phyloP scores from a whole-genome alignment of 2,888 invertebrate species.

The Sepiola atlantica region DNA sequence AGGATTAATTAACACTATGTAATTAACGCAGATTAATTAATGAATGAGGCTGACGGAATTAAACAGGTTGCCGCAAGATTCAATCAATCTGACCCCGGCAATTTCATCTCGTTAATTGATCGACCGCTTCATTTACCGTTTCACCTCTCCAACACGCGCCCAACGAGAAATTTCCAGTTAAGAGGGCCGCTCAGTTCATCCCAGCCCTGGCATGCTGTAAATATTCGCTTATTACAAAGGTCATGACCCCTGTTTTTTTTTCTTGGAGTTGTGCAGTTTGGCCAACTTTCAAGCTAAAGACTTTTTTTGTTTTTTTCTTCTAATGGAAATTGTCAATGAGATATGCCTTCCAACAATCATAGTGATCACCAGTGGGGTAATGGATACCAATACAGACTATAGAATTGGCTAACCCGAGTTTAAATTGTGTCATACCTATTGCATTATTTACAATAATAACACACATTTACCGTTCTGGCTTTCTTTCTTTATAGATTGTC shows the following conservation, averaged over 20 bases:
- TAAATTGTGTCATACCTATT: too few relatives aligned
- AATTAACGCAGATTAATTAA: neutral
- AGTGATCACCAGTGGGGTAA: too few relatives aligned
- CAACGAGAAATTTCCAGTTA: neutral
- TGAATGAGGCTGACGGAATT: neutral
- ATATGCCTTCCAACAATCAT: too few relatives aligned
- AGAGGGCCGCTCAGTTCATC: neutral
- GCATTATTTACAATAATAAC: too few relatives aligned
- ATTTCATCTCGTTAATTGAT: slow-evolving; percentile 10
- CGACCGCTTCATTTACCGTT: neutral
- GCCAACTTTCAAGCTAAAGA: too few relatives aligned
- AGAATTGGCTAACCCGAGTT: too few relatives aligned
- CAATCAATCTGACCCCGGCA: slow-evolving; percentile 2
- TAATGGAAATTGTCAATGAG: too few relatives aligned
- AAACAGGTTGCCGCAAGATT: neutral
- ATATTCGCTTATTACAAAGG: neutral
- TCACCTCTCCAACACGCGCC: neutral
- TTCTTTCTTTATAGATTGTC: too few relatives aligned
- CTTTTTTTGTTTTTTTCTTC: too few relatives aligned
- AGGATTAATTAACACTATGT: neutral
- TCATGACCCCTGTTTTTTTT: neutral
- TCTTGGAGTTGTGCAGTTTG: too few relatives aligned
- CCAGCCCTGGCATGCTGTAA: neutral
- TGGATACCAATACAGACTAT: too few relatives aligned
- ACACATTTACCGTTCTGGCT: too few relatives aligned